Conservation (phyloP, 2,888 invertebrate genomes). For the Nemoura dubitans region DNA sequence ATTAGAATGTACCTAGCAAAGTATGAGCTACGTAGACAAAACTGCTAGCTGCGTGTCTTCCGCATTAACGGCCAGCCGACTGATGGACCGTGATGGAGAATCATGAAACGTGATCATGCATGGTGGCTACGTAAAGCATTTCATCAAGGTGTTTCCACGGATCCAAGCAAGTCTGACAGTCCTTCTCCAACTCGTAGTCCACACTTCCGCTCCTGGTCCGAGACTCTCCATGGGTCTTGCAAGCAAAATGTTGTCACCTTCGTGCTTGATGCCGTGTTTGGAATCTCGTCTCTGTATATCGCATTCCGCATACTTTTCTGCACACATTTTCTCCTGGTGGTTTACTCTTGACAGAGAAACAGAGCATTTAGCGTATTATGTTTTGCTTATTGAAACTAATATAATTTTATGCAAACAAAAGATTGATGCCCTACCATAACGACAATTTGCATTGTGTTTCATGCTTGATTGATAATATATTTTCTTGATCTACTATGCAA, state of each 20-base stretch:
- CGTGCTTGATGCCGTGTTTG: not conserved
- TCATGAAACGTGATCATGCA: conserved; percentile 40
- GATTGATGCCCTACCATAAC: not conserved
- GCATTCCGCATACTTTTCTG: not conserved
- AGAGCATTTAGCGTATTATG: not conserved
- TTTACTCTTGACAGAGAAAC: not conserved
- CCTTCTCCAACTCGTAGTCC: not conserved
- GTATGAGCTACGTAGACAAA: not conserved
- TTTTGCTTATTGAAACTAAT: conserved; percentile 4
- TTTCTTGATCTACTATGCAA: not conserved
- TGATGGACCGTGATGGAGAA: not conserved
- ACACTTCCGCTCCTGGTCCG: not conserved
- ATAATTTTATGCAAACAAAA: conserved; percentile 12
- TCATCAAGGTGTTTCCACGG: conserved; percentile 66
- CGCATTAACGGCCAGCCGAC: not conserved
- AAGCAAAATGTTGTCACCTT: not conserved
- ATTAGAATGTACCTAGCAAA: not conserved
- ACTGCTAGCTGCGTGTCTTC: not conserved
- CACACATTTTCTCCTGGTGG: not conserved
- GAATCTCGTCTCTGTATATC: not conserved
- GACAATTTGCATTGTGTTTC: not conserved
- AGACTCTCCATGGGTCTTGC: not conserved
- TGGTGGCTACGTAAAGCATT: conserved; percentile 53
- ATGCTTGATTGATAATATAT: not conserved
- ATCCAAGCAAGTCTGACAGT: not conserved